phyloP scores from a whole-genome alignment of 2,888 invertebrate species.

The Oscheius sp. region DNA sequence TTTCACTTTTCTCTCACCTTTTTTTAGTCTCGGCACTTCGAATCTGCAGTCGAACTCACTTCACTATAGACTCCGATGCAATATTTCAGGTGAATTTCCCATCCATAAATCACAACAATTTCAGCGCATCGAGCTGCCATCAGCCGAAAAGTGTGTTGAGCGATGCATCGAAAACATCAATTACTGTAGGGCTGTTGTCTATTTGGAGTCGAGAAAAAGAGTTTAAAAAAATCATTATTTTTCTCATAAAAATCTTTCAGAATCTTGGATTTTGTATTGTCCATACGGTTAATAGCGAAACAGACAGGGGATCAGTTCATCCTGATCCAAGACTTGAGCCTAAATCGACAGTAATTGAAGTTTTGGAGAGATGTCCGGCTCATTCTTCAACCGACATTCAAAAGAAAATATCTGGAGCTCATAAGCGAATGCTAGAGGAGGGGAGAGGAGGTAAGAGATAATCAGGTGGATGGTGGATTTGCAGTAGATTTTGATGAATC shows the following conservation, averaged over 20 bases:
- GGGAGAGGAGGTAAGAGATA: constrained; percentile 32
- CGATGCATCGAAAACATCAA: constrained; percentile 56
- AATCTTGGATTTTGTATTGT: constrained; percentile 38
- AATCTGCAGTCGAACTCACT: constrained; percentile 22
- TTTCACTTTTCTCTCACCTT: background rate
- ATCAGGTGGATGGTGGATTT: background rate
- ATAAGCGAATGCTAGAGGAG: constrained; percentile 36
- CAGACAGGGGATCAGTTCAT: constrained; percentile 34
- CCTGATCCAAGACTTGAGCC: constrained; percentile 51
- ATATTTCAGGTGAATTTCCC: constrained; percentile 24
- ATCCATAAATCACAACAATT: background rate
- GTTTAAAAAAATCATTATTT: constrained; percentile 33
- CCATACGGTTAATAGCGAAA: constrained; percentile 35
- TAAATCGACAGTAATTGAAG: constrained; percentile 37
- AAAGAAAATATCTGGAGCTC: constrained; percentile 43
- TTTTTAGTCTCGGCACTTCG: constrained; percentile 3
- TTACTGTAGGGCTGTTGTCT: constrained; percentile 52
- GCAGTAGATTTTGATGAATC: constrained; percentile 18
- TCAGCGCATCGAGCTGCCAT: constrained; percentile 50
- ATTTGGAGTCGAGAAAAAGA: constrained; percentile 37
- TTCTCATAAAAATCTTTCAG: constrained; percentile 26
- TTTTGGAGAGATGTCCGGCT: constrained; percentile 46
- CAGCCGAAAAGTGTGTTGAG: constrained; percentile 54
- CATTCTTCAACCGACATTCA: constrained; percentile 34
- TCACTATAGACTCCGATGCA: constrained; percentile 28